Percentiles rank a stretch among this genome's conserved stretches.
Evolutionary conservation across 2,888 invertebrate genomes (phyloP).

Genomic region (Campoplex capitator): DNA sequence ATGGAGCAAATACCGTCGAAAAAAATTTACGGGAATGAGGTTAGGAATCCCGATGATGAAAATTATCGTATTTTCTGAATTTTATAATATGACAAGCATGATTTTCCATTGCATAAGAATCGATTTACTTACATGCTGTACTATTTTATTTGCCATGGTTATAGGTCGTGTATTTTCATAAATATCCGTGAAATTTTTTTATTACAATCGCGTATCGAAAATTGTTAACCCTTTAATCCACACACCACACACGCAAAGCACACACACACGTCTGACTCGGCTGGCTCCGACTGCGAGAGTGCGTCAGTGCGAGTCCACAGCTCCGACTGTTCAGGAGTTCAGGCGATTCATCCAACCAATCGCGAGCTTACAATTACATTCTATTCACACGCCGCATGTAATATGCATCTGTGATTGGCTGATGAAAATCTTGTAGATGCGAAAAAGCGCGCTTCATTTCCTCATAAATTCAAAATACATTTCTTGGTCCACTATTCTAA

Average conservation of each 20-base stretch:
- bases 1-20: background rate
- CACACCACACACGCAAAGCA: background rate
- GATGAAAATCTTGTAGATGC: background rate
- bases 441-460: background rate
- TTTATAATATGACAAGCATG: background rate
- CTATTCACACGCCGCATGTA: background rate
- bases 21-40: background rate
- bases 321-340: no score
- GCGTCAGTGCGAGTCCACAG: background rate
- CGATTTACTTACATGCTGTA: background rate
- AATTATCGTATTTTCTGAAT: background rate
- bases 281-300: background rate
- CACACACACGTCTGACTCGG: background rate
- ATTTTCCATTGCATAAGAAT: background rate
- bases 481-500: background rate
- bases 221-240: background rate
- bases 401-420: background rate
- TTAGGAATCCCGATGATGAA: slow-evolving; percentile 21
- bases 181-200: slow-evolving; percentile 3
- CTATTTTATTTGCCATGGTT: slow-evolving; percentile 14
- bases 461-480: background rate
- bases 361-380: background rate
- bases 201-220: slow-evolving; percentile 3
- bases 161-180: background rate
- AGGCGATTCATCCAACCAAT: slow-evolving; percentile 8